Percentiles rank a stretch among this genome's conserved stretches.
These are phyloP conservation scores for Hypsibius dujardini DNA, from an alignment of 1,140 invertebrate genomes.

Conservation along the genomic window DNA sequence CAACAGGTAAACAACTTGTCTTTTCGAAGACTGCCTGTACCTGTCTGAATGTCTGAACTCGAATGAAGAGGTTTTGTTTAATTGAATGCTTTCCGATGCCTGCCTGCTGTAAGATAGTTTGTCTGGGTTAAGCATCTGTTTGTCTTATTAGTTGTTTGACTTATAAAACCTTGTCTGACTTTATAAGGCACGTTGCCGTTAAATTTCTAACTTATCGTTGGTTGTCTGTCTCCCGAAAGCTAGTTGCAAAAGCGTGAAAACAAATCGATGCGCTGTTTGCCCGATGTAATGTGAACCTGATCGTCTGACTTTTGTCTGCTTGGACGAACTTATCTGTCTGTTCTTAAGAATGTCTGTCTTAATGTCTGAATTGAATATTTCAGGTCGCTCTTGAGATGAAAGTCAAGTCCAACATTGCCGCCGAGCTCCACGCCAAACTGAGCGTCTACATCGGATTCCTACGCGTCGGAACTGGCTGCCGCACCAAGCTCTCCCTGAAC, in stretches of 20 bases:
- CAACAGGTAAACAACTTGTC: not conserved
- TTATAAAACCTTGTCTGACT: too few relatives aligned
- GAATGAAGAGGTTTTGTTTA: too few relatives aligned
- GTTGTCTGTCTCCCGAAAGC: too few relatives aligned
- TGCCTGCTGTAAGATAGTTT: too few relatives aligned
- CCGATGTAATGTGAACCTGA: not conserved
- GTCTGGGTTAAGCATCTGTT: too few relatives aligned
- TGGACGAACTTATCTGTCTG: not conserved
- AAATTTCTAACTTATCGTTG: too few relatives aligned
- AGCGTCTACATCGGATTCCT: slow-evolving; percentile 12
- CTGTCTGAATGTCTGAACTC: too few relatives aligned
- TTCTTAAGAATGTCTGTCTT: not conserved
- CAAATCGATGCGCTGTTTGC: not conserved
- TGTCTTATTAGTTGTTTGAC: too few relatives aligned
- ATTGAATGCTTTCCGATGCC: too few relatives aligned
- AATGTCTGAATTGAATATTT: not conserved
- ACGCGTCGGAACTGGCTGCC: not conserved
- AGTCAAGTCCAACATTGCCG: slow-evolving; percentile 4
- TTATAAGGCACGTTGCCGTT: too few relatives aligned
- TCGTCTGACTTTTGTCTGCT: not conserved
- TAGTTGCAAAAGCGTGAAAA: too few relatives aligned
- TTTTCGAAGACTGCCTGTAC: too few relatives aligned
- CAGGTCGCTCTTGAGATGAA: not conserved
- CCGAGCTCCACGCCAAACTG: not conserved
- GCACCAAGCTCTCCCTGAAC: not conserved